Evolutionary conservation across 2,113 vertebrate genomes (phyloP).

Genomic region (Crotalus viridis): DNA sequence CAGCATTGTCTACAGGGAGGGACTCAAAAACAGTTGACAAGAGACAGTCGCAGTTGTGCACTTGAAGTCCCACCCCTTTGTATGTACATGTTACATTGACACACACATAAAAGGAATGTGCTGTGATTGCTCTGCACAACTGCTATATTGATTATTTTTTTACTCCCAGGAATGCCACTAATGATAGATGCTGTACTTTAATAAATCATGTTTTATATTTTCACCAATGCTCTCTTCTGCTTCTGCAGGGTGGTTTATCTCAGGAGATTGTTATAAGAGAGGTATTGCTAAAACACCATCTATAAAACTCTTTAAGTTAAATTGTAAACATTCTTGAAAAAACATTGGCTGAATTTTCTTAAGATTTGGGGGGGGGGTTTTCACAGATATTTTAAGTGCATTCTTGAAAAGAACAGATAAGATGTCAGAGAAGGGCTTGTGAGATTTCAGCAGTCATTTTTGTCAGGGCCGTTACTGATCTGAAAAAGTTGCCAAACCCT

Average conservation of each 20-base stretch:
- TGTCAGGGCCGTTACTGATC: not conserved
- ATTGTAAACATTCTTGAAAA: not conserved
- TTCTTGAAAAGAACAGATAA: not conserved
- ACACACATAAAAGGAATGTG: not conserved
- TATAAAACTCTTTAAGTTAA: not conserved
- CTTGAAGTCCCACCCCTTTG: not conserved
- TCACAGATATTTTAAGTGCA: not conserved
- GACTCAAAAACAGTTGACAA: not conserved
- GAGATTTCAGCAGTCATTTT: not conserved
- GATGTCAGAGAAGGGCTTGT: not conserved
- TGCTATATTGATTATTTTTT: not conserved
- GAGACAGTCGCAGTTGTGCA: not conserved
- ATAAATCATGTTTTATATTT: not conserved
- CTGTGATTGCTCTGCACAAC: not conserved
- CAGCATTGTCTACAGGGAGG: not conserved
- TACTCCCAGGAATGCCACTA: not conserved
- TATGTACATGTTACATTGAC: not conserved
- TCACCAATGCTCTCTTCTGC: not conserved
- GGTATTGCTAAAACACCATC: not conserved
- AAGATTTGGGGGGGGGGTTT: not conserved
- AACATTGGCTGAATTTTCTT: not conserved
- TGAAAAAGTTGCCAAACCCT: not conserved
- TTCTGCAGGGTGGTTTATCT: not conserved
- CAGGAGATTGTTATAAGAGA: not conserved
- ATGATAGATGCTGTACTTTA: not conserved